A percentile compares a stretch with the other conserved stretches of the same genome.
phyloP scores from a whole-genome alignment of 2,888 invertebrate genomes.

The Antitype chi region DNA sequence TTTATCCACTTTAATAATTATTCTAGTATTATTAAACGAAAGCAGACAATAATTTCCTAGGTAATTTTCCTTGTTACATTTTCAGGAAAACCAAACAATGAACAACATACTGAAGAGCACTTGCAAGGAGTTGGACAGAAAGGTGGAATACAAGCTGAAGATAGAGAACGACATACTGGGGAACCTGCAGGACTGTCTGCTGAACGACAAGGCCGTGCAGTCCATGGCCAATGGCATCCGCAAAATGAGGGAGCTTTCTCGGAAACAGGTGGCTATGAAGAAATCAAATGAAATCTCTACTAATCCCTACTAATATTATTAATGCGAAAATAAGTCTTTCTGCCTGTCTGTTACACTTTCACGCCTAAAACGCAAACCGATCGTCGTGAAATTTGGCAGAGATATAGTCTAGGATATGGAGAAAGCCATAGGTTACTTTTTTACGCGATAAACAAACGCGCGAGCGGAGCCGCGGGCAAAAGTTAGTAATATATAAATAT shows the following conservation, averaged over 20 bases:
- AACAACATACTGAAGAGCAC: constrained; percentile 80
- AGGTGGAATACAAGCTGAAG: constrained; percentile 88
- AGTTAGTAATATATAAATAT: too few relatives aligned
- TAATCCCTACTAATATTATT: too few relatives aligned
- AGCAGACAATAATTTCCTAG: not conserved
- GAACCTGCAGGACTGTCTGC: constrained; percentile 92
- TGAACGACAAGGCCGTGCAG: constrained; percentile 93
- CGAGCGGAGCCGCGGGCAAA: too few relatives aligned
- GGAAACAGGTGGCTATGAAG: constrained; percentile 83
- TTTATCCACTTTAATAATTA: too few relatives aligned
- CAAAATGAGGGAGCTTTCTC: constrained; percentile 87
- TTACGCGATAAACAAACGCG: too few relatives aligned
- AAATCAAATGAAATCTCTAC: not conserved
- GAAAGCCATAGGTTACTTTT: too few relatives aligned
- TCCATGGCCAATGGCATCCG: constrained; percentile 87
- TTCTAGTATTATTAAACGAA: not conserved
- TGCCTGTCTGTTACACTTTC: too few relatives aligned
- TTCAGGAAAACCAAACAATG: constrained; percentile 88
- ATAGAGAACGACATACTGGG: constrained; percentile 92
- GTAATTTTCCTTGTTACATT: constrained; percentile 22
- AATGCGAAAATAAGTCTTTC: too few relatives aligned
- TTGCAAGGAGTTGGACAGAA: constrained; percentile 86
- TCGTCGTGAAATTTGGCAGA: too few relatives aligned
- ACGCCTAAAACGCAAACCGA: too few relatives aligned
- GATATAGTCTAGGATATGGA: too few relatives aligned